Base-by-base conservation (phyloP, 2,888 invertebrate species). In the Epinotia ramella region DNA sequence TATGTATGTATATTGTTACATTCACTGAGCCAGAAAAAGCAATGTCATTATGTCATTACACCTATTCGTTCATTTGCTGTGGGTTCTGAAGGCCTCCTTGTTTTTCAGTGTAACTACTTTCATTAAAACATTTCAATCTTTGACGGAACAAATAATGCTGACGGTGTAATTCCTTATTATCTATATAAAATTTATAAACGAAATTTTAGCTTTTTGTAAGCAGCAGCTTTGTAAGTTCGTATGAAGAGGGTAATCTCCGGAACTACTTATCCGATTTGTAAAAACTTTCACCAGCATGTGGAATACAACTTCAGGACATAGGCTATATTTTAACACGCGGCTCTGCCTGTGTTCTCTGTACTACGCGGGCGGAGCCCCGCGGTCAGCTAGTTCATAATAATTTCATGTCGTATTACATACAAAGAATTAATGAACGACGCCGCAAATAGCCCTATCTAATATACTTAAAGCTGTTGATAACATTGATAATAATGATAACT, bases 401-500 rank as follows among this genome's bases (percentile, higher is more conserved):
- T 49, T 65, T 12, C 9, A 62, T 16, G 24, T 24, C 44, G 64
- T n/a, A 44, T 53, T 28, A 65, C 24, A 11, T 28, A 65, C 24
- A 11, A 46, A 49, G n/a, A 49, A 49, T 28, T 16, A 11, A 53
- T 53, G 66, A 66, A 66, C 53, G 53, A 53, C 66, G 66, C 16
- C 66, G 11, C 33, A 33, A 66, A 66, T 18, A 66, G 28, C 65
- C 53, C 11, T 49, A 65, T 49, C n/a, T 65, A 65, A 67, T 67
- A 40, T 57, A 67, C 57, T 44, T 44, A 40, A 67, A 40, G 13
- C n/a, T 40, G 40, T 40, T 57, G 56, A 67, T 68, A 57, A 68
- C 53, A 57, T 40, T 57, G 56, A 67, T 68, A 57, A 68, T 53
- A 56, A 6, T 67, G 67, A 67, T 68, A 57, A 68, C 53, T 40